These are phyloP conservation scores for Microtus richardsoni DNA, from an alignment of 2,113 vertebrate genomes.

Conservation along the genomic window DNA sequence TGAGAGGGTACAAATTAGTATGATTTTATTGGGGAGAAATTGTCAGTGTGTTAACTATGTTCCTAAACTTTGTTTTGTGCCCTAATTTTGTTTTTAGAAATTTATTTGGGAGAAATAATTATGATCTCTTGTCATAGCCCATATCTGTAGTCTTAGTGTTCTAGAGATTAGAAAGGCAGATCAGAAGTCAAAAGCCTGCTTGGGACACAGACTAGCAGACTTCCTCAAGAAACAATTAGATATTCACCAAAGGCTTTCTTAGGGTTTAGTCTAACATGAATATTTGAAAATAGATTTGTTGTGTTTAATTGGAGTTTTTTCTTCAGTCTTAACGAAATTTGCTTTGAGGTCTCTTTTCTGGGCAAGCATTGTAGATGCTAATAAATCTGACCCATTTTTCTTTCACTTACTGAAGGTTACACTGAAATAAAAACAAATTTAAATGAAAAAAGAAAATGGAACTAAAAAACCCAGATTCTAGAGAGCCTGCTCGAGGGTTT, in stretches of 20 bases:
- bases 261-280: neutral
- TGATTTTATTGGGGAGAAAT: constrained; percentile 1
- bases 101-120: neutral
- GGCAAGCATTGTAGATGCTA: neutral
- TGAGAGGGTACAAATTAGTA: neutral
- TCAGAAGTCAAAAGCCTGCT: neutral
- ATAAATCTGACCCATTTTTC: neutral
- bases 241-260: neutral
- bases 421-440: neutral
- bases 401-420: neutral
- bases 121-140: neutral
- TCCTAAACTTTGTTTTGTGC: neutral
- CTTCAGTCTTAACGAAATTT: neutral
- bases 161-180: neutral
- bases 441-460: neutral
- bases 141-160: neutral
- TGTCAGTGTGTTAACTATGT: neutral
- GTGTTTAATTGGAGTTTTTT: neutral
- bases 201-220: neutral
- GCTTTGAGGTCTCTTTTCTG: neutral
- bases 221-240: neutral
- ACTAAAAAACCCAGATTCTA: neutral
- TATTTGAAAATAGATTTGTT: neutral
- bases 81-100: neutral
- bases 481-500: neutral